Evolutionary conservation across 1,140 invertebrate species (phyloP).

Genomic region (Octopus bimaculoides): DNA sequence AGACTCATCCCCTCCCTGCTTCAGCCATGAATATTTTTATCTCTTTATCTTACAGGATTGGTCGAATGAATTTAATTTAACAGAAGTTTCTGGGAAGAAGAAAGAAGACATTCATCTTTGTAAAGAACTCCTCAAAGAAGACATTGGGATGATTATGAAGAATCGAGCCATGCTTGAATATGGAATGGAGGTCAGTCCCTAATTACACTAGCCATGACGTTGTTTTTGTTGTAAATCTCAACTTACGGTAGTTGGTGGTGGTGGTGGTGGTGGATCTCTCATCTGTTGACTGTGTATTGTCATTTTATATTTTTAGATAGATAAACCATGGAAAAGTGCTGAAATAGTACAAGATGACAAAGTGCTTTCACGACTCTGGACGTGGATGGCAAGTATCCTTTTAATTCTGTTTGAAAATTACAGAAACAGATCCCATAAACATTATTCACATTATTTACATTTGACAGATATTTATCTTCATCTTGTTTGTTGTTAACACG

Average conservation of each 20-base stretch:
- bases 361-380: conserved; percentile 45
- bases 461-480: no score
- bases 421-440: no score
- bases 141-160: conserved; percentile 73
- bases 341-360: conserved; percentile 32
- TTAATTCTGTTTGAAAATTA: background rate
- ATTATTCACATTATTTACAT: no score
- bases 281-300: no score
- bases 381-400: conserved; percentile 53
- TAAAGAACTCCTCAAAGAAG: conserved; percentile 53
- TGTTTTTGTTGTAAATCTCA: no score
- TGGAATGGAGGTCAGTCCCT: conserved; percentile 60
- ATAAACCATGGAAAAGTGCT: conserved; percentile 31
- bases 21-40: no score
- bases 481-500: no score
- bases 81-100: conserved; percentile 25
- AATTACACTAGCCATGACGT: no score
- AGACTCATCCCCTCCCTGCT: no score
- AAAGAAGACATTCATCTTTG: conserved; percentile 10
- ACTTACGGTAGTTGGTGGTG: no score
- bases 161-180: conserved; percentile 70
- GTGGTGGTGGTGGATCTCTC: no score
- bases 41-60: conserved; percentile 19
- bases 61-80: conserved; percentile 22
- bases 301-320: conserved; percentile 28